A percentile compares a stretch with the other conserved stretches of the same genome.
Conservation (phyloP, 2,113 vertebrate genomes). For the Cyprinodon variegatus region DNA sequence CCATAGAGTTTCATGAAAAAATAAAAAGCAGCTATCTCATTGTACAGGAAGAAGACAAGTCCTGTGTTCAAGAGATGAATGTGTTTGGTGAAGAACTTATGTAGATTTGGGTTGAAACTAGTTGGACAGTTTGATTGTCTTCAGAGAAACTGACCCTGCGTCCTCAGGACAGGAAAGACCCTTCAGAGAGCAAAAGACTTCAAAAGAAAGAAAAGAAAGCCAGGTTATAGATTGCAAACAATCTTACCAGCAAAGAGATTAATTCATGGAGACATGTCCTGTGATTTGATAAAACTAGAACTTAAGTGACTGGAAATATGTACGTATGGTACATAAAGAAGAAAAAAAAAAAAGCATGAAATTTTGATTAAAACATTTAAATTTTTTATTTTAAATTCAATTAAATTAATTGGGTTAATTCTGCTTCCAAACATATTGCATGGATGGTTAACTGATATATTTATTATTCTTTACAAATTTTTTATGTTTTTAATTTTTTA, state of each 20-base stretch:
- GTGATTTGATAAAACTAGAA: background rate
- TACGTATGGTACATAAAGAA: no score
- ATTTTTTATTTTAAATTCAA: no score
- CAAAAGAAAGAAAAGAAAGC: background rate
- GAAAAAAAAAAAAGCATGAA: no score
- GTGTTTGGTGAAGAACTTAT: background rate
- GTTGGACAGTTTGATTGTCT: background rate
- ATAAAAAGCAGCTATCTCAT: background rate
- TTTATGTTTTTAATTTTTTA: no score
- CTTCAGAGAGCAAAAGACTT: background rate
- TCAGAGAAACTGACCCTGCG: background rate
- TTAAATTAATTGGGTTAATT: no score
- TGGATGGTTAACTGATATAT: no score
- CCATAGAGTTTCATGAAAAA: background rate
- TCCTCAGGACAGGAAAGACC: background rate
- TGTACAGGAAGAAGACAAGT: background rate
- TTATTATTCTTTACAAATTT: background rate
- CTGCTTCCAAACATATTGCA: no score
- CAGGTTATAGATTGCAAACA: background rate
- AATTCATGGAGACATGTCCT: background rate
- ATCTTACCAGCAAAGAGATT: background rate
- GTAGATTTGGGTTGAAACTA: background rate
- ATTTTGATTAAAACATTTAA: no score
- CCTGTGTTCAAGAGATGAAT: background rate
- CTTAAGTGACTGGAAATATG: background rate